phyloP scores from a whole-genome alignment of 2,113 vertebrate species.

The Romanogobio albipinnatus region DNA sequence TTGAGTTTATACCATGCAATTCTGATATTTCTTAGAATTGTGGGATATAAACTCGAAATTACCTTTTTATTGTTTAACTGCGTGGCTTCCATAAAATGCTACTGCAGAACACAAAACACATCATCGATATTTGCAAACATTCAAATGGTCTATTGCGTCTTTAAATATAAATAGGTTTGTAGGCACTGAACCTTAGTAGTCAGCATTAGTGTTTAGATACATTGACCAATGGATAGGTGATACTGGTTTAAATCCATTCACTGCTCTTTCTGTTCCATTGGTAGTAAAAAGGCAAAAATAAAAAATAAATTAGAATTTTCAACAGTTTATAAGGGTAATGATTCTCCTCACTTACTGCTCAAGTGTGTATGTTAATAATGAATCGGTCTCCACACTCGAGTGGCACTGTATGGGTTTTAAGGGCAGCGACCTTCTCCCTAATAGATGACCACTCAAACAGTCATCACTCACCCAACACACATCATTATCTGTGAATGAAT shows the following conservation, averaged over 20 bases:
- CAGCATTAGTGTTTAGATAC: not conserved
- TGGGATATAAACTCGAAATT: no score
- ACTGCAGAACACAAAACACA: no score
- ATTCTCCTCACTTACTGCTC: not conserved
- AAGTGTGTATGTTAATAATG: conserved; percentile 55
- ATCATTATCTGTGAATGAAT: conserved; percentile 63
- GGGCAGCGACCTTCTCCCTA: conserved; percentile 54
- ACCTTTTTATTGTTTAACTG: no score
- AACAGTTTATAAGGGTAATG: conserved; percentile 4
- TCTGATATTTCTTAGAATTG: no score
- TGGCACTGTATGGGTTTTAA: conserved; percentile 40
- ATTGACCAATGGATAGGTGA: not conserved
- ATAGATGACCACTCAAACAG: conserved; percentile 57
- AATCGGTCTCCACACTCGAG: conserved; percentile 54
- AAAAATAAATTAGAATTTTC: not conserved
- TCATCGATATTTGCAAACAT: no score
- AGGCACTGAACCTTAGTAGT: not conserved
- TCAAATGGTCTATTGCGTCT: no score
- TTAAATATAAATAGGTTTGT: not conserved
- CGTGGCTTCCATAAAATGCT: no score
- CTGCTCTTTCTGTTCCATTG: no score
- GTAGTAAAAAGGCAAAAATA: not conserved
- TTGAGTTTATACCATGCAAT: no score
- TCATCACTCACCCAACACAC: conserved; percentile 47
- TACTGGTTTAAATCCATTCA: not conserved